phyloP scores from a whole-genome alignment of 1,140 invertebrate species.

The Zaprionus ornatus region DNA sequence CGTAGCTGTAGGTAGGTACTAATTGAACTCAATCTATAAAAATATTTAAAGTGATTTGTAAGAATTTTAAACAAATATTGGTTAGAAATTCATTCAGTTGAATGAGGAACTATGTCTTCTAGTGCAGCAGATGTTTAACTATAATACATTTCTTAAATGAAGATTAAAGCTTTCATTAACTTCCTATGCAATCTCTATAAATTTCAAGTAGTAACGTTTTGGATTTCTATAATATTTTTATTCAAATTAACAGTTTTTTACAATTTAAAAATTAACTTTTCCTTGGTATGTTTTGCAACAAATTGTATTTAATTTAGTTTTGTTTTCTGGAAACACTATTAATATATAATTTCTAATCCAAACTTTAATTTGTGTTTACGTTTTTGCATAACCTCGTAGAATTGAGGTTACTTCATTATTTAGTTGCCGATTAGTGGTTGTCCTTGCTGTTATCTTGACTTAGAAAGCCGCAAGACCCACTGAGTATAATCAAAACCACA shows the following conservation, averaged over 20 bases:
- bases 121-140: too few relatives aligned
- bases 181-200: too few relatives aligned
- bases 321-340: not conserved
- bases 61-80: not conserved
- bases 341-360: not conserved
- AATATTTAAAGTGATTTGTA: not conserved
- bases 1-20: not conserved
- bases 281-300: not conserved
- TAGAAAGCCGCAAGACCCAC: slow-evolving; percentile 12
- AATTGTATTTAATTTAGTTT: not conserved
- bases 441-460: not conserved
- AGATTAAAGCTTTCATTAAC: too few relatives aligned
- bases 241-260: not conserved
- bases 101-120: not conserved
- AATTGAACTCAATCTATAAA: not conserved
- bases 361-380: not conserved
- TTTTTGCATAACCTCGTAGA: not conserved
- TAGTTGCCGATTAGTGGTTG: not conserved
- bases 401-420: not conserved
- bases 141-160: too few relatives aligned
- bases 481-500: slow-evolving; percentile 18
- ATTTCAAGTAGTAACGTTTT: too few relatives aligned
- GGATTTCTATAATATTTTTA: not conserved
- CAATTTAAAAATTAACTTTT: not conserved
- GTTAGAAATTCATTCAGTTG: not conserved